Evolutionary conservation across 2,888 invertebrate genomes (phyloP).

Genomic region (Drosophila borealis): DNA sequence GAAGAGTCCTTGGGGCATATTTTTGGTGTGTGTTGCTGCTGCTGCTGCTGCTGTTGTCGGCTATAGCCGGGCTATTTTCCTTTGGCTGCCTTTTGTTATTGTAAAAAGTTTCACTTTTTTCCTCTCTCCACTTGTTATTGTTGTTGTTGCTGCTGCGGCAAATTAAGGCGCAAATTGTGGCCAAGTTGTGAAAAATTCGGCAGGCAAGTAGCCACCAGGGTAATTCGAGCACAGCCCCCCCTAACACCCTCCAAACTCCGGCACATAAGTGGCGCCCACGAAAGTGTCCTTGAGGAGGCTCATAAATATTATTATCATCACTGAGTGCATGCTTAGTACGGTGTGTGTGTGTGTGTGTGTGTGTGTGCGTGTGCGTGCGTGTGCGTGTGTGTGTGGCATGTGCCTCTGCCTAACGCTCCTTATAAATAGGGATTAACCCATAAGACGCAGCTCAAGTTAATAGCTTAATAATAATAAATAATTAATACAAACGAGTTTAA

Average conservation of each 20-base stretch:
- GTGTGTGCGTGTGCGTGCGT: slow-evolving; percentile 11
- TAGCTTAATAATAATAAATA: no score
- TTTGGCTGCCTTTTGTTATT: slow-evolving; percentile 60
- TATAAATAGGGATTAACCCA: slow-evolving; percentile 7
- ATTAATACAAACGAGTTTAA: no score
- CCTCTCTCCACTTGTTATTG: slow-evolving; percentile 34
- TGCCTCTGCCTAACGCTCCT: not conserved
- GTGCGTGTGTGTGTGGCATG: slow-evolving; percentile 10
- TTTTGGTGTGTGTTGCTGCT: slow-evolving; percentile 24
- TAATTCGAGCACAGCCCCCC: slow-evolving; percentile 50
- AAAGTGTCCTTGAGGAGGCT: slow-evolving; percentile 78
- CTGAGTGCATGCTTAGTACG: slow-evolving; percentile 50
- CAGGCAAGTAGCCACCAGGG: slow-evolving; percentile 77
- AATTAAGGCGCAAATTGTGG: slow-evolving; percentile 82
- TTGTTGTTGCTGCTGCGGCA: slow-evolving; percentile 57
- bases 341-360: slow-evolving; percentile 12
- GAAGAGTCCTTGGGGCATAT: slow-evolving; percentile 71
- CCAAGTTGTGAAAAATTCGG: slow-evolving; percentile 74
- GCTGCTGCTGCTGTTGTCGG: slow-evolving; percentile 42
- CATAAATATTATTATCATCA: slow-evolving; percentile 81
- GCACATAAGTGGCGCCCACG: slow-evolving; percentile 67
- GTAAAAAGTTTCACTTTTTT: slow-evolving; percentile 70
- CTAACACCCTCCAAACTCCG: slow-evolving; percentile 10
- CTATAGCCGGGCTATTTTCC: slow-evolving; percentile 46
- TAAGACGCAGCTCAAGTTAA: not conserved